phyloP scores from a whole-genome alignment of 2,888 invertebrate genomes.

The Agelastica alni region DNA sequence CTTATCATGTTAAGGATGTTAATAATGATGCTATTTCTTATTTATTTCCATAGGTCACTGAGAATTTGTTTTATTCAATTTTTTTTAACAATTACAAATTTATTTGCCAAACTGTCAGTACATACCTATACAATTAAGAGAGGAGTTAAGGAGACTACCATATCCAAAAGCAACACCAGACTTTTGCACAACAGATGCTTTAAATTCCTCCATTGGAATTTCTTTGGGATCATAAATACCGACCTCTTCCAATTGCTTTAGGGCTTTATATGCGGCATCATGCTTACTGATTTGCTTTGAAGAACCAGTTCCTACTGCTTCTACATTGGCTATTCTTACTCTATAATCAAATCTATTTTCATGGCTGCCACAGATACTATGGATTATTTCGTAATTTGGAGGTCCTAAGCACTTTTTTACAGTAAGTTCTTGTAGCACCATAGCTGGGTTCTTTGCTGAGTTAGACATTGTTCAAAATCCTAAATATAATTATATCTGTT shows the following conservation, averaged over 20 bases:
- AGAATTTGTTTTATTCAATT: too few species aligned
- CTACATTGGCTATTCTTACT: slow-evolving; percentile 50
- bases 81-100: too few species aligned
- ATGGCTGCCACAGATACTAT: slow-evolving; percentile 48
- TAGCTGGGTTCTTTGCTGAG: slow-evolving; percentile 65
- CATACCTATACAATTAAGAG: slow-evolving; percentile 36
- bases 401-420: slow-evolving; percentile 60
- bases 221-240: slow-evolving; percentile 50
- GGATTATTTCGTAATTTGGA: slow-evolving; percentile 58
- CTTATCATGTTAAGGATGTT: too few species aligned
- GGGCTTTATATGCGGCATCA: slow-evolving; percentile 60
- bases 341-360: slow-evolving; percentile 59
- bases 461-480: slow-evolving; percentile 30
- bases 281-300: slow-evolving; percentile 68
- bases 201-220: slow-evolving; percentile 42
- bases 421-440: slow-evolving; percentile 69
- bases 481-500: too few species aligned
- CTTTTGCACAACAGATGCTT: slow-evolving; percentile 33
- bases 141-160: slow-evolving; percentile 24
- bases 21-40: too few species aligned
- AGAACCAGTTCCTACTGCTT: slow-evolving; percentile 49
- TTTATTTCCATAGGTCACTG: too few species aligned
- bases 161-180: slow-evolving; percentile 10
- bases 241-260: slow-evolving; percentile 53
- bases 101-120: too few species aligned